Percentiles rank a stretch among this genome's conserved stretches.
Evolutionary conservation across 2,888 invertebrate species (phyloP).

Genomic region (Leucozona laternaria): DNA sequence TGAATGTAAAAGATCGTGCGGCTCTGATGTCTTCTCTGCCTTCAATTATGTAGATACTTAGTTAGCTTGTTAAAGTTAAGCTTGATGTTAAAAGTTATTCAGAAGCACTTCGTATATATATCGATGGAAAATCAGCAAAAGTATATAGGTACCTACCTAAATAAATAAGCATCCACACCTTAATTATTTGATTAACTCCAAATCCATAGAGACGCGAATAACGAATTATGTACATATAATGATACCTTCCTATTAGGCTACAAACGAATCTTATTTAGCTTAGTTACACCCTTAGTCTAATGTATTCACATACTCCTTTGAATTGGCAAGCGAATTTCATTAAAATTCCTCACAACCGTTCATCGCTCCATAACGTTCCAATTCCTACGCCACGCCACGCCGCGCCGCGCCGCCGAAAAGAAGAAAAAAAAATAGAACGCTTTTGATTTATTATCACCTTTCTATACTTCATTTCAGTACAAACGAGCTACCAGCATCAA

Average conservation of each 20-base stretch:
- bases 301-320: not conserved
- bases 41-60: too few relatives aligned
- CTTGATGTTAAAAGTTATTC: not conserved
- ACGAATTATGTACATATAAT: too few relatives aligned
- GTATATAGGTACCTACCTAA: not conserved
- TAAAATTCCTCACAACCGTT: constrained; percentile 20
- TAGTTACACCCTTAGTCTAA: constrained; percentile 9
- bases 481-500: constrained; percentile 13
- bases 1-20: too few relatives aligned
- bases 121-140: not conserved
- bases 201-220: not conserved
- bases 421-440: constrained; percentile 11
- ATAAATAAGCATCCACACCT: constrained; percentile 2
- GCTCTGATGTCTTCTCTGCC: too few relatives aligned
- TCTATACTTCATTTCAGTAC: constrained; percentile 23
- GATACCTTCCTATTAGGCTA: not conserved
- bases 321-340: constrained; percentile 12
- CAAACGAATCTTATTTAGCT: constrained; percentile 1
- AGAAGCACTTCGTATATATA: not conserved
- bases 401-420: not conserved
- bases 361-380: constrained; percentile 21
- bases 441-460: constrained; percentile 36
- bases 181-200: not conserved
- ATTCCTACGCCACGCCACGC: not conserved
- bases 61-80: too few relatives aligned